Evolutionary conservation across 1,140 invertebrate species (phyloP).

Genomic region (Protaetia brevitarsis): DNA sequence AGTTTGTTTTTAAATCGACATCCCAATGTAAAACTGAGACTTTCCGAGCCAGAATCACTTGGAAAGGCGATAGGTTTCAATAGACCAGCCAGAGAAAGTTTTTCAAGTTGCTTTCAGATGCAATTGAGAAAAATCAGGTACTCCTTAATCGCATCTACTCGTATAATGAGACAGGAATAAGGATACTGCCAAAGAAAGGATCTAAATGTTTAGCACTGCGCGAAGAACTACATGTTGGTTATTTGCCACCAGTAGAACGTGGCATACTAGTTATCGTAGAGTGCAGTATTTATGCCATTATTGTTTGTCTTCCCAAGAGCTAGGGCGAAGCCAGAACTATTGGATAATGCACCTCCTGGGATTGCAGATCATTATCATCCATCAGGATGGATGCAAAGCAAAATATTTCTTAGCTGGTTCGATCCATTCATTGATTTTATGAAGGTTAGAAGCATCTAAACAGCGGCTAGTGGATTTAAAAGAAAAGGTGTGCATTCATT

Average conservation of each 20-base stretch:
- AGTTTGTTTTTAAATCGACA: too few species aligned
- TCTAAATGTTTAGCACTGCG: conserved; percentile 35
- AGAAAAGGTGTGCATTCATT: conserved; percentile 46
- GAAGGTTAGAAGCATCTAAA: conserved; percentile 44
- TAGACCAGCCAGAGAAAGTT: conserved; percentile 36
- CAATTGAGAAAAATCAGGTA: conserved; percentile 32
- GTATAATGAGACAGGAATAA: conserved; percentile 42
- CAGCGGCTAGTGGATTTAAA: conserved; percentile 46
- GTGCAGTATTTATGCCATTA: conserved; percentile 39
- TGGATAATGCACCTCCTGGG: conserved; percentile 37
- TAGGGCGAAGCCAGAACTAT: too few species aligned
- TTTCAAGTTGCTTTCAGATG: too few species aligned
- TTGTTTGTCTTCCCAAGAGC: conserved; percentile 39
- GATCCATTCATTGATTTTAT: conserved; percentile 44
- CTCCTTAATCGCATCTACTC: conserved; percentile 30
- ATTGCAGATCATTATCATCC: conserved; percentile 32
- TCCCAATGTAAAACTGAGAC: too few species aligned
- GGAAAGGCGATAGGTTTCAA: conserved; percentile 41
- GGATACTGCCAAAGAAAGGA: conserved; percentile 33
- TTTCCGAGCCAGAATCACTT: conserved; percentile 39
- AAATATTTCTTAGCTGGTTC: conserved; percentile 31
- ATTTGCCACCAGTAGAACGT: conserved; percentile 39
- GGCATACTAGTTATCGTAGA: conserved; percentile 41
- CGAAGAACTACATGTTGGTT: conserved; percentile 41
- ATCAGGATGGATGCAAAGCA: conserved; percentile 39